Conservation (phyloP, 2,113 vertebrate species). For the Rhinichthys klamathensis region DNA sequence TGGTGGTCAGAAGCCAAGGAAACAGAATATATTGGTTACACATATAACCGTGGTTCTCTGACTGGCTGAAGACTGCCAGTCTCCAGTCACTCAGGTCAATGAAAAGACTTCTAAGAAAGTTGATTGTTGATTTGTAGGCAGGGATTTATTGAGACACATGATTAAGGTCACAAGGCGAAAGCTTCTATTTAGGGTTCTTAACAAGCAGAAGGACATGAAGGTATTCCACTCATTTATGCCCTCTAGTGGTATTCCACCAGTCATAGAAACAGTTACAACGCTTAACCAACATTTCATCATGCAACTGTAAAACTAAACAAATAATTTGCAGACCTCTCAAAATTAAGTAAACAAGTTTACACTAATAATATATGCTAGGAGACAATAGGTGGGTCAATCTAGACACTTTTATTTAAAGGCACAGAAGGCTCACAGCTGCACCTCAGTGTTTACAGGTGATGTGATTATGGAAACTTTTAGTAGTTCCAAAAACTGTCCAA, state of each 20-base stretch:
- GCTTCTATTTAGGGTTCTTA: background rate
- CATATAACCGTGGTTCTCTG: background rate
- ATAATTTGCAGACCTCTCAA: background rate
- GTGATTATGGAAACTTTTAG: conserved; percentile 2
- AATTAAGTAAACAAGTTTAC: background rate
- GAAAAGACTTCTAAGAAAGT: too few species aligned
- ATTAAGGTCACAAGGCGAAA: background rate
- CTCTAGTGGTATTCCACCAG: background rate
- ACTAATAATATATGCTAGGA: conserved; percentile 14
- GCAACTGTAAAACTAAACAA: background rate
- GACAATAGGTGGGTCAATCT: background rate
- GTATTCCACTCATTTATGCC: background rate
- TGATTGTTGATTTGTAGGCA: background rate
- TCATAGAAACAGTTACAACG: background rate
- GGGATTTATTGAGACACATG: background rate
- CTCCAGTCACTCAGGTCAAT: background rate
- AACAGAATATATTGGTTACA: background rate
- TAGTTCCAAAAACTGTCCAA: background rate
- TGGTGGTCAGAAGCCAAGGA: background rate
- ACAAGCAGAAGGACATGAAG: background rate
- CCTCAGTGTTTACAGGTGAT: conserved; percentile 24
- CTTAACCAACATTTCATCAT: background rate
- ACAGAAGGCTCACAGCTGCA: conserved; percentile 28
- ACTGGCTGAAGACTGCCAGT: background rate
- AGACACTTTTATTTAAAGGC: conserved; percentile 42